These are phyloP conservation scores for Numida meleagris DNA, from an alignment of 2,113 vertebrate genomes.

Conservation along the genomic window DNA sequence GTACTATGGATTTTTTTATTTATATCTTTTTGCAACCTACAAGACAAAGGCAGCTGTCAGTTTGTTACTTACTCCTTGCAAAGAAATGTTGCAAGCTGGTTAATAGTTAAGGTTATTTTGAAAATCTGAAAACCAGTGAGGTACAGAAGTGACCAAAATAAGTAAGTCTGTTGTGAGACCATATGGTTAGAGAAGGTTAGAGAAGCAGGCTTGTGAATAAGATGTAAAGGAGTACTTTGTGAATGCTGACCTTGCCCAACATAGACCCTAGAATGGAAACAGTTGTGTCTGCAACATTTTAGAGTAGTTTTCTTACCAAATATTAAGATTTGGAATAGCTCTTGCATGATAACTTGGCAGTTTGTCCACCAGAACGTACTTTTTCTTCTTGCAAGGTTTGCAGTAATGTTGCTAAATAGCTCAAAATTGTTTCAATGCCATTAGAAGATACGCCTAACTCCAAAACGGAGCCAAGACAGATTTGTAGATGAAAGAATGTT, in stretches of 20 bases:
- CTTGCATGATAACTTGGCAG: neutral
- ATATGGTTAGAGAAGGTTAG: neutral
- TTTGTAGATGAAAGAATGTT: neutral
- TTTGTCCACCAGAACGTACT: neutral
- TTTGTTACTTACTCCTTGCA: neutral
- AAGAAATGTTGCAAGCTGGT: neutral
- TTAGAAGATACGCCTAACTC: neutral
- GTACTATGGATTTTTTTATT: neutral
- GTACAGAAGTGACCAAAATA: neutral
- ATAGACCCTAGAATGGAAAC: neutral
- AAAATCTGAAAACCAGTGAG: neutral
- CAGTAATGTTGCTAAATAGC: neutral
- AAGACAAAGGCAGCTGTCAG: neutral
- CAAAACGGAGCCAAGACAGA: neutral
- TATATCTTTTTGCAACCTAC: neutral
- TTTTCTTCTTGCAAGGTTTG: neutral
- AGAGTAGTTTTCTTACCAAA: neutral
- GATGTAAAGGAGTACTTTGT: neutral
- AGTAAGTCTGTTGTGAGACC: neutral
- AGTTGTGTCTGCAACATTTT: neutral
- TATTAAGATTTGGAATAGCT: neutral
- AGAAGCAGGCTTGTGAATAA: neutral
- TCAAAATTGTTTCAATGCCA: neutral
- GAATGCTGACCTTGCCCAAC: neutral
- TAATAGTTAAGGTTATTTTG: neutral